Percentiles rank a stretch among this genome's conserved stretches.
Conservation (phyloP, 2,888 invertebrate genomes). For the Rhagium mordax region DNA sequence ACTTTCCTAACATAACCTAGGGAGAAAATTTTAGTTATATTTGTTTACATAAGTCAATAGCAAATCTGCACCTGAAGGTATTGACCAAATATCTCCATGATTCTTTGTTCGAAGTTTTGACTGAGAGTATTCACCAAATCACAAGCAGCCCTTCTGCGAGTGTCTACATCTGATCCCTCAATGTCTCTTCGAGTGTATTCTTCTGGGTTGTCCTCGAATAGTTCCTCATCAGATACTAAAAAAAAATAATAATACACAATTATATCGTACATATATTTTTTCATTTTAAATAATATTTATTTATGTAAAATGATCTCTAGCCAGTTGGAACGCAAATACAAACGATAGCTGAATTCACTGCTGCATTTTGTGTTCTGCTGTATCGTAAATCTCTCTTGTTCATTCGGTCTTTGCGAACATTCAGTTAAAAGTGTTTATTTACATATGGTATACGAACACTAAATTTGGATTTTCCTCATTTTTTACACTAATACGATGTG, state of each 20-base stretch:
- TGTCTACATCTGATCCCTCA: constrained; percentile 98
- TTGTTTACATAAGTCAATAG: background rate
- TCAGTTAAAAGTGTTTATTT: too few relatives aligned
- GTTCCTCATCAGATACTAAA: constrained; percentile 91
- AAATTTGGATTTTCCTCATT: too few relatives aligned
- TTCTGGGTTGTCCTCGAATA: constrained; percentile 98
- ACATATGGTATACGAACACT: too few relatives aligned
- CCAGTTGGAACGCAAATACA: too few relatives aligned
- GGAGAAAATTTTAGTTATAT: background rate
- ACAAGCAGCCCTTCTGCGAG: constrained; percentile 95
- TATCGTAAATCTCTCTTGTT: too few relatives aligned
- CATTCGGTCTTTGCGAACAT: too few relatives aligned
- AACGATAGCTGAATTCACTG: too few relatives aligned
- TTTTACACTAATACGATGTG: too few relatives aligned
- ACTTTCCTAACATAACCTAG: constrained; percentile 84
- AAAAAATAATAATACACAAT: constrained; percentile 30
- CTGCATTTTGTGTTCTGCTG: too few relatives aligned
- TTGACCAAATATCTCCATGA: constrained; percentile 90
- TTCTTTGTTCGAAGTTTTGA: constrained; percentile 88
- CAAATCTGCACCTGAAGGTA: constrained; percentile 81
- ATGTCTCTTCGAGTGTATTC: constrained; percentile 97
- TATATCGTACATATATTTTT: too few relatives aligned
- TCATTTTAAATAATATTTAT: too few relatives aligned
- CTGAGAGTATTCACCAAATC: constrained; percentile 96
- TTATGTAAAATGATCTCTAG: too few relatives aligned